These are phyloP conservation scores for Lymantria monacha DNA, from an alignment of 2,888 invertebrate genomes.

Conservation along the genomic window DNA sequence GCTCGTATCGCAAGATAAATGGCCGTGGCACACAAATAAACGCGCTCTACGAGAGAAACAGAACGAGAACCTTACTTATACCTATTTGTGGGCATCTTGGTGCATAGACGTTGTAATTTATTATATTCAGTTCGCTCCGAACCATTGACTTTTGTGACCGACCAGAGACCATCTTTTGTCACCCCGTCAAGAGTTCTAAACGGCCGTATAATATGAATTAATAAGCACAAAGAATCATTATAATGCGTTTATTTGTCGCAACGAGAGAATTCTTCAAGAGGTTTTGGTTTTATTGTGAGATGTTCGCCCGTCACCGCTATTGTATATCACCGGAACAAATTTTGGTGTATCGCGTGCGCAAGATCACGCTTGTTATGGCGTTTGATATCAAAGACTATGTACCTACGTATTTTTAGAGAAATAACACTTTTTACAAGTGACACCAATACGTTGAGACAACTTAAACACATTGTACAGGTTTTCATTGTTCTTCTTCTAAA, in stretches of 20 bases:
- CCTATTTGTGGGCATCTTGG: conserved; percentile 57
- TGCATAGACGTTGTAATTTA: conserved; percentile 72
- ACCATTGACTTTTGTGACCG: conserved; percentile 77
- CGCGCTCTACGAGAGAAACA: conserved; percentile 57
- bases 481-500: no score
- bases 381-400: conserved; percentile 43
- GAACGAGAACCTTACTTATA: conserved; percentile 59
- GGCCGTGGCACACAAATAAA: conserved; percentile 74
- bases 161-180: conserved; percentile 70
- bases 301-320: conserved; percentile 44
- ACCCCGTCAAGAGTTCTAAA: conserved; percentile 69
- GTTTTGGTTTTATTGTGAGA: conserved; percentile 55
- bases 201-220: conserved; percentile 82
- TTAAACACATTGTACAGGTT: no score
- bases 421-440: neutral
- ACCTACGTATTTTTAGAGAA: neutral
- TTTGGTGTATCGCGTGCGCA: conserved; percentile 69
- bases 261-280: conserved; percentile 44
- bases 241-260: conserved; percentile 75
- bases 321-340: conserved; percentile 68
- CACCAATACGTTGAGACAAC: neutral
- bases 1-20: conserved; percentile 76
- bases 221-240: conserved; percentile 78
- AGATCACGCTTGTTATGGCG: conserved; percentile 45
- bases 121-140: conserved; percentile 73